Percentiles rank a stretch among this genome's conserved stretches.
These are phyloP conservation scores for Allygus modestus DNA, from an alignment of 2,888 invertebrate genomes.

Conservation along the genomic window DNA sequence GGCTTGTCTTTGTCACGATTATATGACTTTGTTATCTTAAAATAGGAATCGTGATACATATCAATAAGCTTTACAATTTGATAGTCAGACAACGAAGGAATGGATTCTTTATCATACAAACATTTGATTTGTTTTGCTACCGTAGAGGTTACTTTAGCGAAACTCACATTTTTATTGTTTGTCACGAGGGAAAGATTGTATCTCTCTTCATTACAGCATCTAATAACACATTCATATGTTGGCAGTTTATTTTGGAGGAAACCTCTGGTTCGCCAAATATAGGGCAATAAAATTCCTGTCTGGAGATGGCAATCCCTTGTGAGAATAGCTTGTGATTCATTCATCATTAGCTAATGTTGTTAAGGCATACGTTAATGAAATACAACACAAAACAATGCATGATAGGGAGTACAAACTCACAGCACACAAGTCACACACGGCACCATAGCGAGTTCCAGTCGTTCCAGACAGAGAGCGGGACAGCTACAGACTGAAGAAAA, in stretches of 20 bases:
- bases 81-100: neutral
- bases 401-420: neutral
- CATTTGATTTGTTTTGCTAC: slow-evolving; percentile 23
- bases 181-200: neutral
- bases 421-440: neutral
- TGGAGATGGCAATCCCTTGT: neutral
- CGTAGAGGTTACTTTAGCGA: slow-evolving; percentile 20
- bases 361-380: neutral
- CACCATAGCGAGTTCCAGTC: neutral
- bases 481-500: no score
- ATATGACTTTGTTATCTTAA: slow-evolving; percentile 40
- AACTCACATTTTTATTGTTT: slow-evolving; percentile 46
- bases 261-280: slow-evolving; percentile 37
- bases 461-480: no score
- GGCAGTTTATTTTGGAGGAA: slow-evolving; percentile 43
- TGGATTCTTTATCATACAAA: slow-evolving; percentile 47
- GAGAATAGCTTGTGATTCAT: slow-evolving; percentile 5
- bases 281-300: slow-evolving; percentile 33
- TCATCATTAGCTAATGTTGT: neutral
- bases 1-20: slow-evolving; percentile 25
- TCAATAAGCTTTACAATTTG: slow-evolving; percentile 28
- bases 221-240: slow-evolving; percentile 37
- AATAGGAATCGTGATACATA: neutral
- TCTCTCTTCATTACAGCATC: slow-evolving; percentile 28
- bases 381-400: neutral